Evolutionary conservation across 2,797 vertebrate genomes (phyloP), one percentile per base, ranked within the genome.

Genomic region (Pelodytes ibericus): DNA sequence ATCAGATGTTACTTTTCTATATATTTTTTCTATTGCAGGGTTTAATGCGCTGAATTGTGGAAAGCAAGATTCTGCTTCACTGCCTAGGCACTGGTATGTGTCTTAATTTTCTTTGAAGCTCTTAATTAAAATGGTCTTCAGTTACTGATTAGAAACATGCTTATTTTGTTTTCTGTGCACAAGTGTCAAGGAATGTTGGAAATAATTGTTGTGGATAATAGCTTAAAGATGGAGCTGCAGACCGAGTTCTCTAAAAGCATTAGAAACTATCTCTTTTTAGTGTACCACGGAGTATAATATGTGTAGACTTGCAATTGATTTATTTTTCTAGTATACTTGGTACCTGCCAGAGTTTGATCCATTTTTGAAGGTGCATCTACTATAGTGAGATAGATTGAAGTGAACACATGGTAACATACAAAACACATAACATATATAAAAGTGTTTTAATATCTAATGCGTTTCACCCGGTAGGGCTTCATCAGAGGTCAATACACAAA

Each of bases 51-150:
- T 56, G 66, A 56, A 56, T 16, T 27, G 16, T 67, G 30, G 41
- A 8, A 51, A 51, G 51, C 26, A 7, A 22, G 20, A 25, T n/a
- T 16, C 30, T 0, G 66, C 64, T 53, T 3, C 27, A 53, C n/a
- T n/a, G 8, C 39, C 49, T 20, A 11, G n/a, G 64, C 16, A 16
- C 64, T 67, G 64, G 64, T 67, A 67, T 22, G 64, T 53, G 31
- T 25, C 26, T 30, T 61, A 13, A 61, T 61, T 31, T 61, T 61
- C 49, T 24, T 5, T 53, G 6, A 24, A 22, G 49, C 3, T 53
- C 49, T 24, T 53, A 20, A 30, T 31, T 61, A 4, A n/a, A 61
- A 30, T 27, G 26, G 56, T 58, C 56, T 58, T 58, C n/a, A 13
- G 56, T 22, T 58, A 26, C 56, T 58, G 20, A 58, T 58, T 58